Conservation (phyloP, 2,888 invertebrate species). For the Celastrina argiolus region DNA sequence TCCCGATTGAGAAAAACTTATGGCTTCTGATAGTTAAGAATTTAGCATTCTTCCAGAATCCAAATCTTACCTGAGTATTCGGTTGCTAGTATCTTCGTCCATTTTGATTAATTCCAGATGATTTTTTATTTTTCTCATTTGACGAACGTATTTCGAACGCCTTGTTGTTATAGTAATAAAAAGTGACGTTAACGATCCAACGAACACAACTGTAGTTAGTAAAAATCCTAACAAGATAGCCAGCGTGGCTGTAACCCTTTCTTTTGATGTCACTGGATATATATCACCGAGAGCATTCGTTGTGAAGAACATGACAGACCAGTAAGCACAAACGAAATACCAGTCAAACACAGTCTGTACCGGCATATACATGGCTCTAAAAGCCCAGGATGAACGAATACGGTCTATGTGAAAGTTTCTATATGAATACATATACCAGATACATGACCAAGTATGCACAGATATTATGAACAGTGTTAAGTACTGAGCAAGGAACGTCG, state of each 20-base stretch:
- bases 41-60: background rate
- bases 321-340: conserved; percentile 69
- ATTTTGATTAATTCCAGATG: conserved; percentile 64
- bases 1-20: background rate
- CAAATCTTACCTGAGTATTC: conserved; percentile 57
- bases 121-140: conserved; percentile 63
- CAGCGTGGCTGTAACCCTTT: conserved; percentile 57
- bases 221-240: conserved; percentile 65
- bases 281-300: conserved; percentile 68
- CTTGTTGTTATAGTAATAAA: conserved; percentile 70
- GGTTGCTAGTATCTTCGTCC: conserved; percentile 55
- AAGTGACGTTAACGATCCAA: conserved; percentile 70
- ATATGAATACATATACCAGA: conserved; percentile 67
- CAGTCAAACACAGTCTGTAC: conserved; percentile 61
- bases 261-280: conserved; percentile 62
- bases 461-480: conserved; percentile 61
- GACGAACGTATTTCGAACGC: conserved; percentile 62
- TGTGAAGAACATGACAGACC: conserved; percentile 68
- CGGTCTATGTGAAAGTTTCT: conserved; percentile 53
- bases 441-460: conserved; percentile 68
- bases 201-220: conserved; percentile 69
- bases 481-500: conserved; percentile 69
- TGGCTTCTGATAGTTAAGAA: background rate
- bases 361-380: conserved; percentile 54
- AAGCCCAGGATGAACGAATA: conserved; percentile 60